Evolutionary conservation across 2,888 invertebrate species (phyloP).

Genomic region (Parapristionchus giblindavisi): DNA sequence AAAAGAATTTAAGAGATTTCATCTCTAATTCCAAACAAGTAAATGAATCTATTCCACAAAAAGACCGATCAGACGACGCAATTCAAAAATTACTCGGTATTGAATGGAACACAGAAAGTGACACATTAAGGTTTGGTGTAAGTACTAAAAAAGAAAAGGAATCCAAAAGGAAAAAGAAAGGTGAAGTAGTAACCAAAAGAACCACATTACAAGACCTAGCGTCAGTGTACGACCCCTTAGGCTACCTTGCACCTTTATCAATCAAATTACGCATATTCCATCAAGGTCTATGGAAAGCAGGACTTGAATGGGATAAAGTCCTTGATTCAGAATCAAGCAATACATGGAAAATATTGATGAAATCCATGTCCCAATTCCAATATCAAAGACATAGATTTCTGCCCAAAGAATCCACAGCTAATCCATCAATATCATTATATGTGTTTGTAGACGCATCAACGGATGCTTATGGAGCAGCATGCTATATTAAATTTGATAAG

Average conservation of each 20-base stretch:
- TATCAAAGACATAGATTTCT: neutral
- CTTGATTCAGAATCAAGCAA: neutral
- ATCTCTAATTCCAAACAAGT: neutral
- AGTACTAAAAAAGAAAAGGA: too few species aligned
- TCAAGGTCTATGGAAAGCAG: neutral
- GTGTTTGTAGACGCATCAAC: neutral
- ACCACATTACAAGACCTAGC: too few species aligned
- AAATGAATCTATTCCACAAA: neutral
- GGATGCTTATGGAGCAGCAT: neutral
- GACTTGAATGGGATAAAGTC: neutral
- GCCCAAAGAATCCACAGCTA: neutral
- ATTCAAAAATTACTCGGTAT: conserved; percentile 2
- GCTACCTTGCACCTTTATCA: neutral
- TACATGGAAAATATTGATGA: neutral
- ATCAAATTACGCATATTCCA: neutral
- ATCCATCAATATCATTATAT: neutral
- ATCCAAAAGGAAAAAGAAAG: neutral
- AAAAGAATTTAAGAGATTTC: conserved; percentile 29
- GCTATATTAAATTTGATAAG: neutral
- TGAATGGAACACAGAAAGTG: neutral
- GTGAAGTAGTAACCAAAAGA: neutral
- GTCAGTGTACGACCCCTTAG: neutral
- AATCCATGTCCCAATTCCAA: neutral
- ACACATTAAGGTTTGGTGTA: neutral
- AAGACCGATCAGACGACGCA: neutral